Evolutionary conservation across 2,888 invertebrate genomes (phyloP).

Genomic region (Opisthograptis luteolata): DNA sequence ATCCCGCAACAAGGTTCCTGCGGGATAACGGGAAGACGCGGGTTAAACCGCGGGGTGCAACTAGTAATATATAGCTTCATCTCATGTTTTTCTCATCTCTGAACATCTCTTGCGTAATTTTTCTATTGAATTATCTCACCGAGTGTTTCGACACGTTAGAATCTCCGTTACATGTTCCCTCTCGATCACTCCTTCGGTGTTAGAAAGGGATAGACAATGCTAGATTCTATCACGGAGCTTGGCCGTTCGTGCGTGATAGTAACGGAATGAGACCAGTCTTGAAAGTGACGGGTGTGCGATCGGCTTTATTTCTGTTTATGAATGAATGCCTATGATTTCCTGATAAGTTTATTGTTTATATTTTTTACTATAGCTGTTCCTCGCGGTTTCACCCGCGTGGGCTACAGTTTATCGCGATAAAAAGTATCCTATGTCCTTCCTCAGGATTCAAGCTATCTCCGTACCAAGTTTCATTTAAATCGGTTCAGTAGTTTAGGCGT

Average conservation of each 20-base stretch:
- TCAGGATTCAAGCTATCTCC: too few relatives aligned
- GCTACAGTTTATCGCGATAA: too few relatives aligned
- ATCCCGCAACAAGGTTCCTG: too few relatives aligned
- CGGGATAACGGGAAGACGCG: too few relatives aligned
- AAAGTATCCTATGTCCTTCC: too few relatives aligned
- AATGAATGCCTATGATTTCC: conserved; percentile 12
- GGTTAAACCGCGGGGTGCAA: too few relatives aligned
- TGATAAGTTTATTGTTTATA: not conserved
- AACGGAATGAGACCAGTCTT: conserved; percentile 43
- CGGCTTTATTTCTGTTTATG: conserved; percentile 17
- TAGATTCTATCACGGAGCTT: conserved; percentile 37
- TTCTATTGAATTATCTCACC: not conserved
- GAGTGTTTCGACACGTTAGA: conserved; percentile 20
- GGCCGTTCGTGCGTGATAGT: conserved; percentile 55
- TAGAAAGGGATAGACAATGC: conserved; percentile 33
- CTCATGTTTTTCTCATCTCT: too few relatives aligned
- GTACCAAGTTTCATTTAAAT: too few relatives aligned
- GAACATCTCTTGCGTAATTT: not conserved
- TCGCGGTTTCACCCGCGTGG: too few relatives aligned
- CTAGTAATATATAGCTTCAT: too few relatives aligned
- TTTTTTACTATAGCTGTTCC: too few relatives aligned
- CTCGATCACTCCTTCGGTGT: conserved; percentile 18
- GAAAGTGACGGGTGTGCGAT: conserved; percentile 33
- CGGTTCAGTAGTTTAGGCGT: too few relatives aligned
- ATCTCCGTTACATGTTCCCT: conserved; percentile 23